Evolutionary conservation across 92 coral and sea anemone genomes (phyloP).

Genomic region (Meandrina meandrites): DNA sequence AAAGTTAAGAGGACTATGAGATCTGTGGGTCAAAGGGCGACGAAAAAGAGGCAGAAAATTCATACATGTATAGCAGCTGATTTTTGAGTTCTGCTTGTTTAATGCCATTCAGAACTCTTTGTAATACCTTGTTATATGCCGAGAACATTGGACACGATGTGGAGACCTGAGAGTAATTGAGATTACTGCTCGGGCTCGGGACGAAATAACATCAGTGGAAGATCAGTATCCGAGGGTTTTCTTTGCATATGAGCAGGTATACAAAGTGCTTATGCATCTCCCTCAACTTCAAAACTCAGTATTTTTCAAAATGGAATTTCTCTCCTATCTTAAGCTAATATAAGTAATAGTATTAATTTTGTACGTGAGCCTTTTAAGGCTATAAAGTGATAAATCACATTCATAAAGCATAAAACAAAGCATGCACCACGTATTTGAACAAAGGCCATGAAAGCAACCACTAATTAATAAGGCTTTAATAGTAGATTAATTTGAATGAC

Average conservation of each 20-base stretch:
- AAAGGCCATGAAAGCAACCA: not conserved
- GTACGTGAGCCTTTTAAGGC: not conserved
- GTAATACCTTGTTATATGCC: not conserved
- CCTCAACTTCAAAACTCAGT: not conserved
- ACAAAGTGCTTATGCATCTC: not conserved
- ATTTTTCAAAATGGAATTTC: slow-evolving; percentile 3
- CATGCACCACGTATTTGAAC: not conserved
- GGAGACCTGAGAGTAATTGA: not conserved
- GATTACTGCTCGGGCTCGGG: not conserved
- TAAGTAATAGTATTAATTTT: not conserved
- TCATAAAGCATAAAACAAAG: not conserved
- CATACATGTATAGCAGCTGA: not conserved
- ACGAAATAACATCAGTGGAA: not conserved
- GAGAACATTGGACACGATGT: not conserved
- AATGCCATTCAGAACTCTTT: no score
- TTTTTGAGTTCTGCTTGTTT: no score
- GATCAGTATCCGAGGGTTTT: not conserved
- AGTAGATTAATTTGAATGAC: not conserved
- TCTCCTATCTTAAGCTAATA: not conserved
- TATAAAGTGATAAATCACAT: not conserved
- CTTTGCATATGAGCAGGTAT: not conserved
- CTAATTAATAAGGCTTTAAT: not conserved
- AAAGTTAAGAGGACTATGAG: not conserved
- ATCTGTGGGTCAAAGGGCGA: not conserved
- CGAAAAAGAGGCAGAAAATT: not conserved